These are phyloP conservation scores for Pachliopta kotzebuea DNA, from an alignment of 2,888 invertebrate genomes.

Conservation along the genomic window DNA sequence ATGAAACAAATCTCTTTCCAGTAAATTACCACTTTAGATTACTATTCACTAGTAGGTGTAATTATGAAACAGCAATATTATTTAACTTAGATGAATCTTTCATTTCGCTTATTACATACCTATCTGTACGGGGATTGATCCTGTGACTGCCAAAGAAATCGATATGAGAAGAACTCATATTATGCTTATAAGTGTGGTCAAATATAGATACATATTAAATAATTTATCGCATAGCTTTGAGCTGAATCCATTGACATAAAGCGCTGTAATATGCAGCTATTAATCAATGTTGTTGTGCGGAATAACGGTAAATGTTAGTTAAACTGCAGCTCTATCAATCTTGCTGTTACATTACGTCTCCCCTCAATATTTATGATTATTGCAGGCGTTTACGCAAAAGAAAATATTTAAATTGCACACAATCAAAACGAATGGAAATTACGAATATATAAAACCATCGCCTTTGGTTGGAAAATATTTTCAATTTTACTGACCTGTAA, in stretches of 20 bases:
- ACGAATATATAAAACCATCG: too few relatives aligned
- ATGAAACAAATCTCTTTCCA: too few relatives aligned
- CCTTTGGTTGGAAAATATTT: too few relatives aligned
- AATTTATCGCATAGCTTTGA: background rate
- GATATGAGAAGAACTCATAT: background rate
- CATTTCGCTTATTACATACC: too few relatives aligned
- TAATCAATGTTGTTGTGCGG: conserved; percentile 15
- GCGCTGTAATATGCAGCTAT: conserved; percentile 11
- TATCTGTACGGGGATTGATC: too few relatives aligned
- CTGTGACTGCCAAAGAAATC: too few relatives aligned
- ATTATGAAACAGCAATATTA: too few relatives aligned
- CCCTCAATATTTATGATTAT: conserved; percentile 13
- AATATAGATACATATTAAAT: background rate
- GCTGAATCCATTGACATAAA: conserved; percentile 6
- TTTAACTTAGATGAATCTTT: too few relatives aligned
- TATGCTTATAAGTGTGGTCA: background rate
- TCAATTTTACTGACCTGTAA: too few relatives aligned
- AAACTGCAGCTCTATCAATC: conserved; percentile 17
- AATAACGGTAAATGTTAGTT: conserved; percentile 17
- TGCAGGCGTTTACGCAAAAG: conserved; percentile 1
- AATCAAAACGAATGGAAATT: too few relatives aligned
- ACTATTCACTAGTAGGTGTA: too few relatives aligned
- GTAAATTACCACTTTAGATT: too few relatives aligned
- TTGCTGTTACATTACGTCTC: conserved; percentile 15
- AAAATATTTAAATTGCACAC: conserved; percentile 2